Evolutionary conservation across 1,140 invertebrate species (phyloP).

Genomic region (Leptopilina clavipes): DNA sequence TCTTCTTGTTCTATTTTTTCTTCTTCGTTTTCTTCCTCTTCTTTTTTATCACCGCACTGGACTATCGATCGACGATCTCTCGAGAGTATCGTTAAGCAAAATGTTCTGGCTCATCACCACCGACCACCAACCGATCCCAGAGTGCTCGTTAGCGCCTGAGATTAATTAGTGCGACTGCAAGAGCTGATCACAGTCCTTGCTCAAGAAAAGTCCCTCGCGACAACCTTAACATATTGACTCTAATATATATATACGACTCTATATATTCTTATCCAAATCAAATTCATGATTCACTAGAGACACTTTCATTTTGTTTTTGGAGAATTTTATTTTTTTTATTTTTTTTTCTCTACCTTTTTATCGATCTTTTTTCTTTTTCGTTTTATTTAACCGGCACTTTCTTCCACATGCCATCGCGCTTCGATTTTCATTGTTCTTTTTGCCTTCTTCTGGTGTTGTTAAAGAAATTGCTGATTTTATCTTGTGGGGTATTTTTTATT

Average conservation of each 20-base stretch:
- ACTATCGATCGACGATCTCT: conserved; percentile 28
- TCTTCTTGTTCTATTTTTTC: background rate
- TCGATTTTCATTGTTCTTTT: conserved; percentile 18
- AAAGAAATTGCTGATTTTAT: background rate
- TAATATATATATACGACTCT: background rate
- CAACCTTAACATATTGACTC: conserved; percentile 40
- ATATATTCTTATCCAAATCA: conserved; percentile 16
- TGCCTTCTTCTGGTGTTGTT: conserved; percentile 10
- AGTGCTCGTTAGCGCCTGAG: conserved; percentile 44
- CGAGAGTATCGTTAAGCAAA: conserved; percentile 47
- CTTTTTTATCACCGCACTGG: conserved; percentile 9
- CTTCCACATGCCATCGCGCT: background rate
- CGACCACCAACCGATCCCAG: conserved; percentile 36
- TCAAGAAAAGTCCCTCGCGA: conserved; percentile 24
- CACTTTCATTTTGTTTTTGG: conserved; percentile 1
- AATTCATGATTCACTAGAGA: conserved; percentile 8
- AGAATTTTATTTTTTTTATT: background rate
- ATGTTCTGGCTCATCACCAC: conserved; percentile 39
- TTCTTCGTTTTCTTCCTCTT: background rate
- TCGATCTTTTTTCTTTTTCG: background rate
- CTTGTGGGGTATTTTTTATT: background rate
- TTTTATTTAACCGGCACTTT: conserved; percentile 12
- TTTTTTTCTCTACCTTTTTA: conserved; percentile 3
- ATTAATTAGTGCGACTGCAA: conserved; percentile 49
- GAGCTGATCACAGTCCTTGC: conserved; percentile 43